A percentile compares a stretch with the other conserved stretches of the same genome.
Conservation (phyloP, 2,888 invertebrate species). For the Ormyrus pomaceus region DNA sequence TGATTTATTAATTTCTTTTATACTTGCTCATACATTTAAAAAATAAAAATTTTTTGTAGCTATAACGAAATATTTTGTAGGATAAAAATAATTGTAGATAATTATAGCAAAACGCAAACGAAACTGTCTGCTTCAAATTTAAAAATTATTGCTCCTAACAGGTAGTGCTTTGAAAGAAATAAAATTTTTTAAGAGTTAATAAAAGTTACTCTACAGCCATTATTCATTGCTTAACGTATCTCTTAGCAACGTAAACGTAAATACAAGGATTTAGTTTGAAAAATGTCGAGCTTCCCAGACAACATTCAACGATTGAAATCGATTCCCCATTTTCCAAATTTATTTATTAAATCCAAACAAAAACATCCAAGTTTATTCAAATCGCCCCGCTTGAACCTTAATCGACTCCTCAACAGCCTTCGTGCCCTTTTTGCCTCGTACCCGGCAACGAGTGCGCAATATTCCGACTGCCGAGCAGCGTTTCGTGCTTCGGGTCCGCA, state of each 20-base stretch:
- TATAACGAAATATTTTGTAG: neutral
- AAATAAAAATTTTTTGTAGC: no score
- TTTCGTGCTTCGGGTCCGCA: neutral
- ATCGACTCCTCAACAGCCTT: no score
- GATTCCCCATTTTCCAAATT: neutral
- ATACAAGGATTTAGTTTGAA: no score
- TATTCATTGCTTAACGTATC: neutral
- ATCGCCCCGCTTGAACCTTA: no score
- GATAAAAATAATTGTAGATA: neutral
- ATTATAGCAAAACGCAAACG: neutral
- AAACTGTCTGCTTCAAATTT: neutral
- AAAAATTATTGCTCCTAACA: neutral
- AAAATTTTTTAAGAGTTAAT: neutral
- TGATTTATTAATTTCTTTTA: no score
- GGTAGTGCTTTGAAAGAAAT: neutral
- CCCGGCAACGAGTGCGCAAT: neutral
- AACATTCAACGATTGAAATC: neutral
- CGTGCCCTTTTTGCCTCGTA: no score
- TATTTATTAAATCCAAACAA: no score
- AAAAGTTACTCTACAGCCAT: constrained; percentile 4
- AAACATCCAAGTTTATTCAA: no score
- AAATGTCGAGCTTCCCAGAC: no score
- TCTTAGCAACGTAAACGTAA: no score
- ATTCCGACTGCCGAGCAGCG: constrained; percentile 11
- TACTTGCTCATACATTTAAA: no score